Base-by-base conservation (phyloP, 2,888 invertebrate genomes). In the Gymnocheta viridis region DNA sequence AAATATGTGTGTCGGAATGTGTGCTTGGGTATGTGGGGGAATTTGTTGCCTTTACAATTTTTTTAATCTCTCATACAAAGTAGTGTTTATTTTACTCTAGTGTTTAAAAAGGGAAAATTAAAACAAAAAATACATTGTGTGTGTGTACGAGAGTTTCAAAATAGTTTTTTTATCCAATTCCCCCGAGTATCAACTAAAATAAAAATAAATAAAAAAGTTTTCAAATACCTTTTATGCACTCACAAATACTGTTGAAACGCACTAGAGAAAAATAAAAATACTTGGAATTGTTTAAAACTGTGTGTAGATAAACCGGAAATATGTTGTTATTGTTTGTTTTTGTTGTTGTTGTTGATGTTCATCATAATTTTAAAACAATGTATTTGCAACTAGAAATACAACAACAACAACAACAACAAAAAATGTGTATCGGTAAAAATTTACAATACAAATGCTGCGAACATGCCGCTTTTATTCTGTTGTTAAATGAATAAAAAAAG, bases 51-150 rank as follows among this genome's bases (percentile, higher is more conserved):
- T 64, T 64, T 14, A 60, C 22, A n/a, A 1, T 5, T 29, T 17
- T 29, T 27, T 64, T 17, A 32, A 64, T 64, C 64, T 19, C 12
- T 29, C 17, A 2, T 64, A 64, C 44, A 47, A 29, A 64, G 17
- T 64, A 44, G 47, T 29, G 47, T 64, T 64, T 64, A 64, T 64
- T 64, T 64, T 64, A 64, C 64, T 19, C 64, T 29, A 17, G 64
- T 29, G 47, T 29, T 19, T 24, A n/a, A 27, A 7, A 44, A n/a
- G 9, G 17, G 29, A 17, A n/a, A 19, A 47, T 17, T 2, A 64
- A n/a, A 22, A 4, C 17, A 64, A 47, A 29, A 27, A 29, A 64
- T 56, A 12, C 14, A 29, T 47, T 62, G 0, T 44, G n/a, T 56
- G 17, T 32, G 29, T 29, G 32, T 32, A 6, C 0, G 14, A 14